Evolutionary conservation across 1,140 invertebrate species (phyloP).

Genomic region (Dolichoris vasculosae): DNA sequence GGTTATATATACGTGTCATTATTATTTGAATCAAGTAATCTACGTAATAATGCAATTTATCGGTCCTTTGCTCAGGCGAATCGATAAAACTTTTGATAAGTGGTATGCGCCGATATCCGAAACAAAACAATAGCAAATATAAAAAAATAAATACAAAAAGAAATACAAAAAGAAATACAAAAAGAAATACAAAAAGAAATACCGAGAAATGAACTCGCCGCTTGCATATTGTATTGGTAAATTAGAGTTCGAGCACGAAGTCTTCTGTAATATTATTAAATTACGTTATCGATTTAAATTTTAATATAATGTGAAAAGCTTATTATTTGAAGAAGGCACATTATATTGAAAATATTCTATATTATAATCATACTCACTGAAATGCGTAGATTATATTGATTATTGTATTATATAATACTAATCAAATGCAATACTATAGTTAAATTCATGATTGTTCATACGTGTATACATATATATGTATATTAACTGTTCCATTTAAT

Average conservation of each 20-base stretch:
- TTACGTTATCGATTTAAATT: constrained; percentile 27
- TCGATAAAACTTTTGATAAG: constrained; percentile 9
- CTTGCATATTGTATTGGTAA: not conserved
- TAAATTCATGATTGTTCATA: not conserved
- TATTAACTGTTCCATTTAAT: not conserved
- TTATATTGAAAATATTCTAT: not conserved
- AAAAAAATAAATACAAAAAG: not conserved
- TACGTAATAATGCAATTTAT: constrained; percentile 45
- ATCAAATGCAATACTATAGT: not conserved
- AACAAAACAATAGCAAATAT: not conserved
- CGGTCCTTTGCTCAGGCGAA: not conserved
- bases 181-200: not conserved
- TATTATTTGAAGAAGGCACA: not conserved
- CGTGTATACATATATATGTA: too few species aligned
- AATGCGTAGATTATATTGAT: constrained; percentile 36
- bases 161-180: not conserved
- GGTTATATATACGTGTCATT: not conserved
- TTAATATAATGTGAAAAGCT: not conserved
- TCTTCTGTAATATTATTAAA: constrained; percentile 26
- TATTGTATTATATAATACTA: not conserved
- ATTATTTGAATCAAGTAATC: constrained; percentile 24
- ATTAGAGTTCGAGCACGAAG: not conserved
- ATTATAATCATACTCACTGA: constrained; percentile 6
- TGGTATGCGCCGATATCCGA: not conserved
- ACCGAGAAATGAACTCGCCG: not conserved